phyloP scores from a whole-genome alignment of 2,888 invertebrate species.

The Pilophorus perplexus region DNA sequence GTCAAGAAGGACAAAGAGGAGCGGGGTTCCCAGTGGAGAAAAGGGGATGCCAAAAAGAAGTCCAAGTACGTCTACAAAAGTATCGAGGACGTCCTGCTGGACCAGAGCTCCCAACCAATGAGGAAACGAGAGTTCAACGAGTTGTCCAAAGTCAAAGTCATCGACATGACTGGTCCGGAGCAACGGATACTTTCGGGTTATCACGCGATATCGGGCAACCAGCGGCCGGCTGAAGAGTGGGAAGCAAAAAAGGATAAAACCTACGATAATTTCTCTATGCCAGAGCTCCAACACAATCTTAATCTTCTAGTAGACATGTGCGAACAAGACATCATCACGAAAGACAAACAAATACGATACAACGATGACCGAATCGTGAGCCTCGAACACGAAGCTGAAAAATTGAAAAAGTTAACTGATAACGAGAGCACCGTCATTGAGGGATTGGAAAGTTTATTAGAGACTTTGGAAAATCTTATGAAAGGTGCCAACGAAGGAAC shows the following conservation, averaged over 20 bases:
- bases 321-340: slow-evolving; percentile 87
- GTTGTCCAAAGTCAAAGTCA: slow-evolving; percentile 88
- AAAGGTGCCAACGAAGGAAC: slow-evolving; percentile 45
- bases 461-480: slow-evolving; percentile 62
- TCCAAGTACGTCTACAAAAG: slow-evolving; percentile 79
- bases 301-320: slow-evolving; percentile 87
- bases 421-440: slow-evolving; percentile 71
- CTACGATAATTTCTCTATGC: slow-evolving; percentile 69
- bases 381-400: slow-evolving; percentile 74
- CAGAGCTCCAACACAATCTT: slow-evolving; percentile 89
- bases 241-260: slow-evolving; percentile 60
- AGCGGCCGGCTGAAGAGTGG: slow-evolving; percentile 59
- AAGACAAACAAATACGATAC: slow-evolving; percentile 72
- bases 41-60: slow-evolving; percentile 61
- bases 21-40: slow-evolving; percentile 66
- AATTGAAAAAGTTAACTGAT: slow-evolving; percentile 63
- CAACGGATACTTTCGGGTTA: slow-evolving; percentile 88
- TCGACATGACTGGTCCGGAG: slow-evolving; percentile 98
- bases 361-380: slow-evolving; percentile 76
- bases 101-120: slow-evolving; percentile 66
- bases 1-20: slow-evolving; percentile 56
- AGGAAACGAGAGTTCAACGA: slow-evolving; percentile 54
- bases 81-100: slow-evolving; percentile 84
- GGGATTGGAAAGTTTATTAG: slow-evolving; percentile 68
- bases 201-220: slow-evolving; percentile 74